These are phyloP conservation scores for Helobdella robusta DNA, from an alignment of 2,888 invertebrate species.

Conservation along the genomic window DNA sequence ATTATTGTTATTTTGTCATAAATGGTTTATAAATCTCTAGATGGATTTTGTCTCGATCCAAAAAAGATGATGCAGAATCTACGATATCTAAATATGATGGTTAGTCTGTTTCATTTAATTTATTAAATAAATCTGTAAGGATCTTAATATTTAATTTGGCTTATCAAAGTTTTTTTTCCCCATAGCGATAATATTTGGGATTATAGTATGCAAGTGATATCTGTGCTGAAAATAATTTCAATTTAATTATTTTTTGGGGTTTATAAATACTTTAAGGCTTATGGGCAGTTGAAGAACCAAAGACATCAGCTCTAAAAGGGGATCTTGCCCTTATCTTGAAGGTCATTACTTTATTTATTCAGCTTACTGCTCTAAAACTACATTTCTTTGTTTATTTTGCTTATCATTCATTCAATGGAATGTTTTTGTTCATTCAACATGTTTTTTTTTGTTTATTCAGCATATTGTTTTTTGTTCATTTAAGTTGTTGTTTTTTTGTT, in stretches of 20 bases:
- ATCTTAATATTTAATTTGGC: background rate
- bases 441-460: background rate
- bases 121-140: background rate
- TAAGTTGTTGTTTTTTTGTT: background rate
- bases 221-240: background rate
- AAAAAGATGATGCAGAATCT: slow-evolving; percentile 74
- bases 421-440: background rate
- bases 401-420: background rate
- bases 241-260: background rate
- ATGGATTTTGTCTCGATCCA: slow-evolving; percentile 56
- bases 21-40: slow-evolving; percentile 46
- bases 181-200: background rate
- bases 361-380: no score
- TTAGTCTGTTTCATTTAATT: slow-evolving; percentile 3
- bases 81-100: slow-evolving; percentile 72
- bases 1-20: background rate
- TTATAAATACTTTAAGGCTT: slow-evolving; percentile 54
- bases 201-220: background rate
- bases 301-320: slow-evolving; percentile 66
- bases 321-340: slow-evolving; percentile 84
- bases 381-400: background rate
- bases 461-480: background rate
- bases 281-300: slow-evolving; percentile 62
- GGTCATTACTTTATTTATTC: slow-evolving; percentile 36
- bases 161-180: background rate